Evolutionary conservation across 1,140 invertebrate genomes (phyloP).

Genomic region (Heliconius hermathena): DNA sequence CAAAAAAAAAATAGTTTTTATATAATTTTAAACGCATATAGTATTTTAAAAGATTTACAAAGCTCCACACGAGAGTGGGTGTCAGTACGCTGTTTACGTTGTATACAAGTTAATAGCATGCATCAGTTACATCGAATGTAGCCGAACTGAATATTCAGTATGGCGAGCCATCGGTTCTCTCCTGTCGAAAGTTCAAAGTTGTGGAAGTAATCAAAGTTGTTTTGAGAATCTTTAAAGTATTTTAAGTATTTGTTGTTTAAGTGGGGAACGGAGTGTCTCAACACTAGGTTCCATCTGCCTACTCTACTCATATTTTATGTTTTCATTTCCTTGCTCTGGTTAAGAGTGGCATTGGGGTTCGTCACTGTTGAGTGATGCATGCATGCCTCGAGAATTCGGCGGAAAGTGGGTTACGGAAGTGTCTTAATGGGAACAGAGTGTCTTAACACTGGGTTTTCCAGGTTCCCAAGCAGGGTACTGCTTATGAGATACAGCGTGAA

Average conservation of each 20-base stretch:
- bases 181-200: neutral
- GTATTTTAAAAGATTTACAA: neutral
- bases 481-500: neutral
- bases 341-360: neutral
- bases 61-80: neutral
- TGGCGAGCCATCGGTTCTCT: neutral
- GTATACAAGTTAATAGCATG: slow-evolving; percentile 7
- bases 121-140: slow-evolving; percentile 1
- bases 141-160: neutral
- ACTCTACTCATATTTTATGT: too few species aligned
- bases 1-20: neutral
- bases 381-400: too few species aligned
- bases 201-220: neutral
- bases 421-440: neutral
- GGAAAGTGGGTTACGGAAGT: neutral
- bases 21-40: neutral
- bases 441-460: too few species aligned
- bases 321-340: too few species aligned
- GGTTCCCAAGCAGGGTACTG: neutral
- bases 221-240: too few species aligned
- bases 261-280: too few species aligned
- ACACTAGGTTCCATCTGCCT: too few species aligned
- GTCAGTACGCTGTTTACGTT: neutral
- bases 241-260: too few species aligned
- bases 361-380: too few species aligned